These are phyloP conservation scores for Rhagoletis zephyria DNA, from an alignment of 1,140 invertebrate genomes.

Conservation along the genomic window DNA sequence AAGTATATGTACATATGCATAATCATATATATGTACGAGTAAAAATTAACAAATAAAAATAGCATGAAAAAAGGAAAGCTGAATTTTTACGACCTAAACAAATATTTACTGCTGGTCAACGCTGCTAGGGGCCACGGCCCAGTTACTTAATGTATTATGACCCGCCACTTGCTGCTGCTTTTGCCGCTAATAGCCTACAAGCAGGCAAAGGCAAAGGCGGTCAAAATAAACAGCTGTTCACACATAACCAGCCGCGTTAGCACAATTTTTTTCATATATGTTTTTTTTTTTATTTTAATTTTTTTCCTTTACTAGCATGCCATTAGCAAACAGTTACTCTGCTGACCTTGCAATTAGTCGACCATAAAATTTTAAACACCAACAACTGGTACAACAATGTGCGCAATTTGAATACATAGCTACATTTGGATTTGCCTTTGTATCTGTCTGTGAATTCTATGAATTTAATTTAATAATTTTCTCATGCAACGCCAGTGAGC, in stretches of 20 bases:
- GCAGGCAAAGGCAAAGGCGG: slow-evolving; percentile 3
- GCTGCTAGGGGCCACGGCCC: neutral
- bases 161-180: neutral
- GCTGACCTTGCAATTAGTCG: slow-evolving; percentile 38
- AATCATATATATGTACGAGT: too few species aligned
- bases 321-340: slow-evolving; percentile 22
- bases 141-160: neutral
- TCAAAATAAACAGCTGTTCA: neutral
- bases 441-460: slow-evolving; percentile 7
- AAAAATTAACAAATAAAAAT: too few species aligned
- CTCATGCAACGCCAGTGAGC: neutral
- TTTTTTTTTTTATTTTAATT: neutral
- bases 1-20: too few species aligned
- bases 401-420: slow-evolving; percentile 5
- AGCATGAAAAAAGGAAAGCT: neutral
- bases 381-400: neutral
- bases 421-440: neutral
- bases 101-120: neutral
- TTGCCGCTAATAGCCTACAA: slow-evolving; percentile 13
- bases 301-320: neutral
- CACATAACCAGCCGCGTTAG: neutral
- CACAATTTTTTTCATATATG: slow-evolving; percentile 4
- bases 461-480: slow-evolving; percentile 40
- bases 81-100: neutral
- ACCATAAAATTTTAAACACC: neutral